Conservation (phyloP, 2,888 invertebrate genomes). For the Cheilosia grossa region DNA sequence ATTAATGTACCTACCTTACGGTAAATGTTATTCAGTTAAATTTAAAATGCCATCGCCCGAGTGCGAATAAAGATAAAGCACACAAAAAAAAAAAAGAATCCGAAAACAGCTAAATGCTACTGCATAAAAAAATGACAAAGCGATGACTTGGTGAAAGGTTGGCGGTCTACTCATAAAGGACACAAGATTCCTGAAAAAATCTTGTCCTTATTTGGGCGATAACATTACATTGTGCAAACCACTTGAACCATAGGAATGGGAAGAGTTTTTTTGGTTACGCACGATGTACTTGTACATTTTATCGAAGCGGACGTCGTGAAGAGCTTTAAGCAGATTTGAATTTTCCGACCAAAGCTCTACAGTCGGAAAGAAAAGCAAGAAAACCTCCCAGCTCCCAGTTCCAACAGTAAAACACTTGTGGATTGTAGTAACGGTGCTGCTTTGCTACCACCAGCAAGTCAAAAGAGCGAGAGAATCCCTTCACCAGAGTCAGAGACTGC, state of each 20-base stretch:
- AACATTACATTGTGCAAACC: background rate
- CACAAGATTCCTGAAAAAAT: no score
- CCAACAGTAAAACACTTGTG: slow-evolving; percentile 37
- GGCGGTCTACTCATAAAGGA: no score
- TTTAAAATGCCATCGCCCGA: no score
- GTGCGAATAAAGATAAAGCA: no score
- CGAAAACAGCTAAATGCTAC: no score
- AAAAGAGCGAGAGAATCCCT: slow-evolving; percentile 5
- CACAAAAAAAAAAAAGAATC: no score
- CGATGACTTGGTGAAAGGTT: no score
- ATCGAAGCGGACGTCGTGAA: background rate
- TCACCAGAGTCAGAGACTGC: slow-evolving; percentile 5
- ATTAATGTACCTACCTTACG: slow-evolving; percentile 44
- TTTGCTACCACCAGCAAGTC: background rate
- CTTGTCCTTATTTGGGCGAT: background rate
- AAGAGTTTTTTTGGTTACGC: background rate
- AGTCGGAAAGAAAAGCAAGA: background rate
- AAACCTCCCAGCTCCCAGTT: background rate
- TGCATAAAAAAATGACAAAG: no score
- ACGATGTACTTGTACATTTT: background rate
- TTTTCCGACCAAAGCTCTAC: background rate
- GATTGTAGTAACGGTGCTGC: slow-evolving; percentile 14
- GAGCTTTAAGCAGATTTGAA: background rate
- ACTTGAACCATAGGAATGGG: background rate
- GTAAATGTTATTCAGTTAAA: slow-evolving; percentile 20